A percentile compares a stretch with the other conserved stretches of the same genome.
These are phyloP conservation scores for Rhodophaea formosa DNA, from an alignment of 2,888 invertebrate species.

Conservation along the genomic window DNA sequence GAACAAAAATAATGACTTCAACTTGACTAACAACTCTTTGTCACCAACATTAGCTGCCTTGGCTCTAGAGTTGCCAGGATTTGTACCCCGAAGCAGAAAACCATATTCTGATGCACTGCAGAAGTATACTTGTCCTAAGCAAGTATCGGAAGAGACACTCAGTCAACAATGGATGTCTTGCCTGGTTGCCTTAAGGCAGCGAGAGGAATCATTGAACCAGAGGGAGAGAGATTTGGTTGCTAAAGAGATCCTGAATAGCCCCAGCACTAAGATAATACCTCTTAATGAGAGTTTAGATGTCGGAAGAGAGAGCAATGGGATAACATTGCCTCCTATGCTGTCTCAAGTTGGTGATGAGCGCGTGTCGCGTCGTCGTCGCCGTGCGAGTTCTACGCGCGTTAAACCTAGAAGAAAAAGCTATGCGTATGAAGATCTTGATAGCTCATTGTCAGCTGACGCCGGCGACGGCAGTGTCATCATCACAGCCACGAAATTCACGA, in stretches of 20 bases:
- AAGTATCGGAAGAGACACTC: constrained; percentile 77
- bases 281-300: constrained; percentile 40
- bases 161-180: constrained; percentile 81
- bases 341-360: constrained; percentile 38
- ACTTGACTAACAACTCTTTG: constrained; percentile 42
- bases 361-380: constrained; percentile 52
- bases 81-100: constrained; percentile 64
- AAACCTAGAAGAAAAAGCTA: constrained; percentile 57
- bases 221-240: constrained; percentile 72
- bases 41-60: constrained; percentile 73
- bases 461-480: constrained; percentile 78
- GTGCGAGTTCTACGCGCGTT: constrained; percentile 48
- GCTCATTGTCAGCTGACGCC: constrained; percentile 80
- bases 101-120: constrained; percentile 52
- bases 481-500: constrained; percentile 76
- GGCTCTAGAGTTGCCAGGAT: constrained; percentile 73
- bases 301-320: constrained; percentile 55
- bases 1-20: constrained; percentile 34
- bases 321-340: constrained; percentile 66
- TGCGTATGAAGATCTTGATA: constrained; percentile 80
- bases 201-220: constrained; percentile 75
- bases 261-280: constrained; percentile 52
- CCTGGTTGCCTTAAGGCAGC: constrained; percentile 72
- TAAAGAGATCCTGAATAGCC: constrained; percentile 70
- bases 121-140: constrained; percentile 61